phyloP scores from a whole-genome alignment of 2,113 vertebrate genomes.

The Ranitomeya variabilis region DNA sequence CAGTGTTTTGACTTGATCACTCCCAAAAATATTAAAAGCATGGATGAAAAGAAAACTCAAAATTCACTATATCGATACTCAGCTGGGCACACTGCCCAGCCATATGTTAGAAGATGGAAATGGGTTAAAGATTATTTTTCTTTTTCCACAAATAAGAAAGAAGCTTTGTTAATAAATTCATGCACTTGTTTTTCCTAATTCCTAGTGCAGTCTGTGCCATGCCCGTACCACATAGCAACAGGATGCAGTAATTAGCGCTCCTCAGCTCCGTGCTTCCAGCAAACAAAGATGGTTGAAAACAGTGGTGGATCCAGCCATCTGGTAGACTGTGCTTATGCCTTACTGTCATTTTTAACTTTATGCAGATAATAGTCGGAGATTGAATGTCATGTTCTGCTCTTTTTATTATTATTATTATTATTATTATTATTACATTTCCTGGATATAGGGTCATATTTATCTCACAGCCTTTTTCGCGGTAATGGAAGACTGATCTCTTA shows the following conservation, averaged over 20 bases:
- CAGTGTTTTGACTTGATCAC: neutral
- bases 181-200: conserved; percentile 55
- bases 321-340: conserved; percentile 34
- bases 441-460: conserved; percentile 20
- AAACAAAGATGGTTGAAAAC: conserved; percentile 58
- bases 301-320: conserved; percentile 58
- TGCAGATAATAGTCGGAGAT: conserved; percentile 41
- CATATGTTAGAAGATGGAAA: conserved; percentile 36
- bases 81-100: conserved; percentile 43
- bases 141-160: conserved; percentile 39
- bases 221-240: conserved; percentile 55
- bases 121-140: conserved; percentile 51
- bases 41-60: neutral
- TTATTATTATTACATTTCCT: neutral
- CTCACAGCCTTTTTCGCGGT: neutral
- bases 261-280: conserved; percentile 56
- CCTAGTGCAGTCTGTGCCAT: conserved; percentile 57
- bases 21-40: neutral
- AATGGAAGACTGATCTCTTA: neutral
- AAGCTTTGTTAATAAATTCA: conserved; percentile 54
- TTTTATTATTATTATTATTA: conserved; percentile 8
- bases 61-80: conserved; percentile 31
- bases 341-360: conserved; percentile 40
- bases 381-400: conserved; percentile 29
- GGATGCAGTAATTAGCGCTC: conserved; percentile 58